Evolutionary conservation across 2,113 vertebrate genomes (phyloP), one percentile per base, ranked within the genome.

Genomic region (Paramisgurnus dabryanus): DNA sequence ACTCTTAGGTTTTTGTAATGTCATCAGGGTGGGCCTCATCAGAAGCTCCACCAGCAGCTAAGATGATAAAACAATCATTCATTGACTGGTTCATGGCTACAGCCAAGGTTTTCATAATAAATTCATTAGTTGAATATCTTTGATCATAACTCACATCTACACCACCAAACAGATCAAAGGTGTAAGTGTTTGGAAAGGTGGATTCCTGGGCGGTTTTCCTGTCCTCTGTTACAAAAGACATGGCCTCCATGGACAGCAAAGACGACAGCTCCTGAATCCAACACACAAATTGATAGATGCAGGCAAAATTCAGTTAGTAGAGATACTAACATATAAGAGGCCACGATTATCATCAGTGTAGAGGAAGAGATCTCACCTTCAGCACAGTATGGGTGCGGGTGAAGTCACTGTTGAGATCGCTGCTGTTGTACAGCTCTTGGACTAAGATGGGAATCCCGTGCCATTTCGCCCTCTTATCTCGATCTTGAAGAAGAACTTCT

Each of bases 41-140:
- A 99, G 91, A 88, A 99, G 96, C 92, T 99, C 98, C 89, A 99
- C 95, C 82, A 99, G 93, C 87, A 99, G 95, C 97, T 99, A 89
- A 43, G 82, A 43, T 34, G 76, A 83, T 79, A 40, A 79, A 45
- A 13, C 34, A 72, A 66, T 15, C 12, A 75, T 3, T 57, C 15
- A 3, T 57, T 6, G 15, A 57, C 55, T 58, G 6, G 18, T 58
- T 8, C 13, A 58, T 17, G 8, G 13, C 47, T 71, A 9, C 27
- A 40, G 15, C 3, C 41, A 58, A 7, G 6, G 2, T n/a, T 72
- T 41, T 18, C 1, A 69, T 13, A 11, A 71, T 13, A 12, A 18
- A 57, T 58, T 17, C 22, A 50, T 69, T 45, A 0, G 18, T 6
- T 11, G 13, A 27, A 13, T n/a, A 41, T n/a, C 7, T 45, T 13